A percentile compares a stretch with the other conserved stretches of the same genome.
phyloP scores from a whole-genome alignment of 2,113 vertebrate species.

The Garra rufa region DNA sequence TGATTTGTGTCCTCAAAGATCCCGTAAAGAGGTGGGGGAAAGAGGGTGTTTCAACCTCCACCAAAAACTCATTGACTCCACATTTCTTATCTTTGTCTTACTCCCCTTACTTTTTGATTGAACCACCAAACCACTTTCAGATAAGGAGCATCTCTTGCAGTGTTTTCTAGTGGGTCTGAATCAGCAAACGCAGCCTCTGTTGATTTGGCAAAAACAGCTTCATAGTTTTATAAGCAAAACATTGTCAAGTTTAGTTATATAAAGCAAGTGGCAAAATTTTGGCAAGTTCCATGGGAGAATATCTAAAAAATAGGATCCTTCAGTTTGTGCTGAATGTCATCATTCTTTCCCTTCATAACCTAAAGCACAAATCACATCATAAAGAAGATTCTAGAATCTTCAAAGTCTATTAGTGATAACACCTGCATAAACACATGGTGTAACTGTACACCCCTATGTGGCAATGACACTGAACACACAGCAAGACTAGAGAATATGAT shows the following conservation, averaged over 20 bases:
- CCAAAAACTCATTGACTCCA: neutral
- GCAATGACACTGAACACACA: neutral
- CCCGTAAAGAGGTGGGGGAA: neutral
- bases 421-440: neutral
- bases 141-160: neutral
- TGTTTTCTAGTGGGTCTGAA: neutral
- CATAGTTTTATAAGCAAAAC: neutral
- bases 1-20: neutral
- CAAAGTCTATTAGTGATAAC: neutral
- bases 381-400: neutral
- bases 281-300: constrained; percentile 9
- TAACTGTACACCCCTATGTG: neutral
- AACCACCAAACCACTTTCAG: constrained; percentile 17
- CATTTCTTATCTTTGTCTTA: constrained; percentile 15
- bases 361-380: neutral
- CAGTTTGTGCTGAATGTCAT: neutral
- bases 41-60: neutral
- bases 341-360: neutral
- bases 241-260: constrained; percentile 19
- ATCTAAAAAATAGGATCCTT: neutral
- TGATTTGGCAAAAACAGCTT: neutral
- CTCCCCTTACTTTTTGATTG: neutral
- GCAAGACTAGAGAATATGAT: neutral
- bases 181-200: neutral
- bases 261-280: neutral